Evolutionary conservation across 2,888 invertebrate species (phyloP), one percentile per base, ranked within the genome.

Genomic region (Bembecia ichneumoniformis): DNA sequence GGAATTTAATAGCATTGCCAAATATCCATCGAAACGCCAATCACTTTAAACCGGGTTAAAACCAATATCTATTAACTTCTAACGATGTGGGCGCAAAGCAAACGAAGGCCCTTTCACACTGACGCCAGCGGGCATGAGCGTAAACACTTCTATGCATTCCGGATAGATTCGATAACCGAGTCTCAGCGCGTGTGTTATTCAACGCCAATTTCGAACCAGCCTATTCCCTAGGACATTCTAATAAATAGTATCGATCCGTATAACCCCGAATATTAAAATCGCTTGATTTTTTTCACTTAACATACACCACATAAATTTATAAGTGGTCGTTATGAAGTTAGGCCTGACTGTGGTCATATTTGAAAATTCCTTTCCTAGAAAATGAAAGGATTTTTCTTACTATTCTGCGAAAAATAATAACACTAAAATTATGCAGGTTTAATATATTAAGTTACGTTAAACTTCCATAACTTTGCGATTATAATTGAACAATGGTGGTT

Each of bases 121-220:
- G 43, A 47, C 52, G 52, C 64, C 60, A 52, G 48, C 56, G 58
- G 65, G 60, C 48, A 61, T 52, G 59, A 55, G 61, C 58, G 63
- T 71, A 66, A 73, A 71, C 70, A 73, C 71, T 74, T 80, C 79
- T 73, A 79, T 80, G 80, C 80, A 80, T 81, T 77, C 66, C 68
- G 71, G 75, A 81, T 81, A 76, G 75, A 77, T 75, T 73, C 71
- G 65, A 73, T 77, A 68, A 70, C 49, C 50, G 48, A 44, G 48
- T 15, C n/a, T 40, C 47, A 56, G 56, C 61, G 62, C 59, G 47
- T 49, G 65, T 64, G 9, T 71, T 70, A 67, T 70, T 71, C 63
- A 66, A 66, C 62, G 60, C 63, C 66, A 64, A 65, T 67, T 63
- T 58, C 58, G 59, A 63, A 58, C 51, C 49, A 53, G 55, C 60